These are phyloP conservation scores for Phortica variegata DNA, from an alignment of 1,140 invertebrate genomes.

Conservation along the genomic window DNA sequence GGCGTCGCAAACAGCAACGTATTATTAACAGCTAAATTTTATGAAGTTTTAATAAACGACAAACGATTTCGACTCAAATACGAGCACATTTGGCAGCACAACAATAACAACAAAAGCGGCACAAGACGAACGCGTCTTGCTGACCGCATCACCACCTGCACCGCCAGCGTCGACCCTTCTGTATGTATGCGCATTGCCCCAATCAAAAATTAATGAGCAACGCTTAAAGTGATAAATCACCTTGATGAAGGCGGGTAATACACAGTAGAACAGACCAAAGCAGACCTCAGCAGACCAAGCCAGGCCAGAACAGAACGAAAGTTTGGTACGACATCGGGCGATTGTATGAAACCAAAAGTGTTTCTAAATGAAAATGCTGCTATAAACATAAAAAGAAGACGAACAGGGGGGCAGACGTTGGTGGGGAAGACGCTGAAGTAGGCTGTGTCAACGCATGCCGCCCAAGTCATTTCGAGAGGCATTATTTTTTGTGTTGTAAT, in stretches of 20 bases:
- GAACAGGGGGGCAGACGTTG: neutral
- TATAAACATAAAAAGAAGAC: neutral
- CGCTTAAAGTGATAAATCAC: constrained; percentile 54
- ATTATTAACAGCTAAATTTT: constrained; percentile 36
- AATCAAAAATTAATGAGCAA: constrained; percentile 54
- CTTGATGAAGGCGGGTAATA: constrained; percentile 46
- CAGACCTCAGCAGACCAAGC: neutral
- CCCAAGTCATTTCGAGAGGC: constrained; percentile 1
- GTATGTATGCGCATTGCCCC: constrained; percentile 40
- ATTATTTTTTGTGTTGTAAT: neutral
- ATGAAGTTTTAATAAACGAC: constrained; percentile 46
- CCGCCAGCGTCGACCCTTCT: constrained; percentile 28
- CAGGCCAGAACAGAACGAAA: neutral
- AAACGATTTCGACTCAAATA: constrained; percentile 2
- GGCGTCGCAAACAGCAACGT: no score
- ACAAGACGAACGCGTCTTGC: no score
- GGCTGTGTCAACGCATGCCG: constrained; percentile 7
- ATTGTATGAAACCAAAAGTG: no score
- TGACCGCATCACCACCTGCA: constrained; percentile 27
- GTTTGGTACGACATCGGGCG: no score
- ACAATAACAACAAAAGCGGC: constrained; percentile 13
- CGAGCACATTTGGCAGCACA: neutral
- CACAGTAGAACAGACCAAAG: constrained; percentile 16
- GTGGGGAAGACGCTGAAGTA: neutral
- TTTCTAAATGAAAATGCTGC: neutral